Base-by-base conservation (phyloP, 2,797 vertebrate genomes). In the Leptoclinus maculatus region DNA sequence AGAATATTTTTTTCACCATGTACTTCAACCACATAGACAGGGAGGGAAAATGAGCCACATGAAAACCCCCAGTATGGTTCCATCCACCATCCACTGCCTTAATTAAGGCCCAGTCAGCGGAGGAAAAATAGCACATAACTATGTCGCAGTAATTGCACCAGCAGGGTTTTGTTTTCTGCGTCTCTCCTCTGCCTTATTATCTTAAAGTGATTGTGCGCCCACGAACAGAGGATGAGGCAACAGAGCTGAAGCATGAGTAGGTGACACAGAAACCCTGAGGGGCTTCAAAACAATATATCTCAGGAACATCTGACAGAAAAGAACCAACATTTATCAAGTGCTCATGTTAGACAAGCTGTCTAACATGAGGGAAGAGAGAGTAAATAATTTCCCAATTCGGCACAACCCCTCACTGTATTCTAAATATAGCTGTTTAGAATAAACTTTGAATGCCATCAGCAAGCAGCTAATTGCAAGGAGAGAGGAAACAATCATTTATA, bases 151-250 rank as follows among this genome's bases (percentile, higher is more conserved):
- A 80, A 87, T 75, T 88, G 68, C 21, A 84, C 41, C 81, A 83
- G 83, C 70, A 76, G 75, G 66, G 51, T 32, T 71, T 86, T 83
- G 43, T 78, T 79, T 75, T 38, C 64, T 53, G 56, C 27, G 54
- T 60, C 54, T 84, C 66, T 83, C 54, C 66, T 66, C 74, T 58
- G 63, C 71, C 80, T 88, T 83, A 83, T 88, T 88, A 83, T 83
- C 66, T 76, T 47, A 49, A 82, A 83, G 72, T 82, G 73, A 80
- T 88, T 82, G 78, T 29, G n/a, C 45, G 10, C 68, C 83, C 73
- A 85, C 84, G 60, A 59, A 63, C 60, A 79, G 51, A 76, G 63
- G 51, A 83, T 53, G 66, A 79, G 65, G 76, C 63, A 65, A 47
- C 60, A 74, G 60, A 83, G 41, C 16, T 23, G 41, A 72, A 86